Conservation (phyloP, 2,888 invertebrate species). For the Drosophila buzzatii region DNA sequence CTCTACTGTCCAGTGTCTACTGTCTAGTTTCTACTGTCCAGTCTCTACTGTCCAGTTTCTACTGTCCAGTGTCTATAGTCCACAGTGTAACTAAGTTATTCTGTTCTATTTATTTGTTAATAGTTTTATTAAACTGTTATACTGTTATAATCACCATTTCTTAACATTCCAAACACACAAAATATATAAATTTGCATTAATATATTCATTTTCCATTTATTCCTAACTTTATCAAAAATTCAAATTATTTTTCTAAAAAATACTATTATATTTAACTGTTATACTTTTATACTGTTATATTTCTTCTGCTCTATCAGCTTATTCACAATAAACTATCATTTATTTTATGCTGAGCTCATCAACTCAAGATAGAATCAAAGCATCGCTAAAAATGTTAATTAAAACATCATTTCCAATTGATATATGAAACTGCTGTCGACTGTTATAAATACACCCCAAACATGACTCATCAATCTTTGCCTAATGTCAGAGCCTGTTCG, state of each 20-base stretch:
- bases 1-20: too few species aligned
- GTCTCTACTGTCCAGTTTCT: too few species aligned
- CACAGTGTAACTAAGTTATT: too few species aligned
- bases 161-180: too few species aligned
- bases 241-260: neutral
- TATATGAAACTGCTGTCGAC: slow-evolving; percentile 1
- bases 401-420: neutral
- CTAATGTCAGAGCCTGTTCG: neutral
- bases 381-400: neutral
- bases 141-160: too few species aligned
- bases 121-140: too few species aligned
- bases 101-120: too few species aligned
- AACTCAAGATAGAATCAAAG: neutral
- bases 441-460: neutral
- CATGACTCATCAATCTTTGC: slow-evolving; percentile 9
- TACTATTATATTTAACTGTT: neutral
- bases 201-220: too few species aligned
- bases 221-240: too few species aligned
- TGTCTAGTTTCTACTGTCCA: too few species aligned
- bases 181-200: too few species aligned
- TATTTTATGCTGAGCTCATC: neutral
- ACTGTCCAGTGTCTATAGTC: too few species aligned
- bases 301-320: neutral
- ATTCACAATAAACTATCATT: neutral
- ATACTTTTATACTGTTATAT: neutral